Conservation (phyloP, 2,797 vertebrate species). For the Holocentrus rufus region DNA sequence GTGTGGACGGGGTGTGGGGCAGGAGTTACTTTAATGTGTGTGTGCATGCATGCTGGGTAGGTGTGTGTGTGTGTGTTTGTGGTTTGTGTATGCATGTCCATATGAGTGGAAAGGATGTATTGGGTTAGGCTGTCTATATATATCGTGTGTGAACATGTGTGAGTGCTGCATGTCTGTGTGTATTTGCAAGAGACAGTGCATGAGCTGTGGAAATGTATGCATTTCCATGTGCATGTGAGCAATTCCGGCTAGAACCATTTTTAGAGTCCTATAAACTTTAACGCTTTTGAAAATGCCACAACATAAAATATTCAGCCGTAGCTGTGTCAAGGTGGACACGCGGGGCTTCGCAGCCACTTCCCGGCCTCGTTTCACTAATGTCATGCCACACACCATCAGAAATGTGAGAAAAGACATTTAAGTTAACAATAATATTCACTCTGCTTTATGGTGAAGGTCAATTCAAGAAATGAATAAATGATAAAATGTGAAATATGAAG, state of each 20-base stretch:
- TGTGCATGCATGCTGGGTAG: no score
- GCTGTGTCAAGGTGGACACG: constrained; percentile 30
- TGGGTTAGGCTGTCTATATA: no score
- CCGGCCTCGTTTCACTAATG: constrained; percentile 6
- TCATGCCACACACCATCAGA: neutral
- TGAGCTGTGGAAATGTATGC: neutral
- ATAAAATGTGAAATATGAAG: neutral
- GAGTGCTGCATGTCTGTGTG: no score
- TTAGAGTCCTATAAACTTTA: constrained; percentile 22
- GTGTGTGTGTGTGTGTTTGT: no score
- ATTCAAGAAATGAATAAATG: neutral
- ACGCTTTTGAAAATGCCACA: constrained; percentile 45
- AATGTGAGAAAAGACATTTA: neutral
- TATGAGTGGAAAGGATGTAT: no score
- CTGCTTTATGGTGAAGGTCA: neutral
- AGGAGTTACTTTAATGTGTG: constrained; percentile 12
- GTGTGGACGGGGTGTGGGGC: constrained; percentile 11
- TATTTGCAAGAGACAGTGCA: no score
- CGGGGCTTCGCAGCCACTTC: constrained; percentile 20
- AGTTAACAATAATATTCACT: neutral
- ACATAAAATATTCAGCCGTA: constrained; percentile 58
- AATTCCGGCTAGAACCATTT: constrained; percentile 19
- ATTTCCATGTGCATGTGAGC: constrained; percentile 10
- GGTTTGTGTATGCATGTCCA: no score
- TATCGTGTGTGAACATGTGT: no score